Evolutionary conservation across 2,797 vertebrate genomes (phyloP), one percentile per base, ranked within the genome.

Genomic region (Falco naumanni): DNA sequence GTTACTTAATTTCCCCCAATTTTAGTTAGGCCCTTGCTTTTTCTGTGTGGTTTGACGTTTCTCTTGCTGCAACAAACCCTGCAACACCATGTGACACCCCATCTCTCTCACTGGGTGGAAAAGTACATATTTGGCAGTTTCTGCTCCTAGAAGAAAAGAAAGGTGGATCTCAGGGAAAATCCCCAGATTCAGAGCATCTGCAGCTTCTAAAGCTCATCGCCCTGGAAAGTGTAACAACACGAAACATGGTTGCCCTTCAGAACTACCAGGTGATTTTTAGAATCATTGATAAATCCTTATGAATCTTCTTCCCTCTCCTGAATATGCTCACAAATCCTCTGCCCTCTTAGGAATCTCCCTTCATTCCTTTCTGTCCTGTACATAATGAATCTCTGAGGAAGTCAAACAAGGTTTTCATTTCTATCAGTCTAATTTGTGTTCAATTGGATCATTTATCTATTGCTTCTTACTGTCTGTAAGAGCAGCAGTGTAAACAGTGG

Each of bases 1-100:
- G 10, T 78, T 48, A 57, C 26, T 84, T 77, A 0, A 86, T 65
- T 57, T 5, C 14, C 11, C 14, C 9, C 0, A 1, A 4, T 8
- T 94, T 87, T 39, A 84, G n/a, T 75, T 57, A 29, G 22, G 31
- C 57, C 53, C 8, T 78, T 78, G 31, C 13, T n/a, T 69, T 74
- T 87, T 69, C 50, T 13, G 2, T 41, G 18, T 19, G 13, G 66
- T 80, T 74, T 75, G 72, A 28, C n/a, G 56, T 70, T 53, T 50
- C 76, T 61, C 47, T 85, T 74, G 20, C 64, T 88, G 53, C 47
- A 56, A 77, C 14, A 94, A 86, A 83, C 41, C 28, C 53, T 39
- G 56, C 33, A 54, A 18, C 13, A n/a, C 16, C 19, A 24, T 4
- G 29, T 14, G 22, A 34, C 34, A 60, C 3, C 45, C 29, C 26